Base-by-base conservation (phyloP, 2,113 vertebrate genomes). In the Colius striatus region DNA sequence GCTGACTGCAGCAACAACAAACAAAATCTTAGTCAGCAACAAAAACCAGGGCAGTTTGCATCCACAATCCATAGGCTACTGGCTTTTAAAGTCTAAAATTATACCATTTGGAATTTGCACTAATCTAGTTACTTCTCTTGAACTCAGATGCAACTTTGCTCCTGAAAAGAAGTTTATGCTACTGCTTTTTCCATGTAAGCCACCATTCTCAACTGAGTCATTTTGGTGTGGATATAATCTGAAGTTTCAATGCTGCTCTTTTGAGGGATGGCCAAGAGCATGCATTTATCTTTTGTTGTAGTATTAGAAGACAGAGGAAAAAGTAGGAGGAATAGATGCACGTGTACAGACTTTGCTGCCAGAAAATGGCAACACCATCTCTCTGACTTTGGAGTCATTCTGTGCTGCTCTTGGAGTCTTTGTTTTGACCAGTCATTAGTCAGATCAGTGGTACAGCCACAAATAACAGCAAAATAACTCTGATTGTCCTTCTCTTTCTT, bases 1-100 rank as follows among this genome's bases (percentile, higher is more conserved):
- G 66, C 89, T 91, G 81, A 70, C 74, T 91, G 84, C 58, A 89
- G 84, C 65, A 89, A 61, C 38, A 86, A 61, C 34, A 80, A 84
- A 85, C 3, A 77, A 78, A 75, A 51, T 32, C 45, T 77, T 61
- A 17, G 22, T 71, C 53, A 76, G 58, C 25, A 91, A 27, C 7
- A 62, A 78, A 87, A 91, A 20, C 0, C 41, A 19, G 21, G 25
- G n/a, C 68, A 18, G 34, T 81, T 77, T 74, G 22, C 47, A 58
- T 43, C 22, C 22, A 5, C 54, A 84, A 53, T 26, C 36, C 7
- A 0, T 21, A 53, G 58, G 15, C 48, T 26, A 73, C 20, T 32
- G 26, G 0, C 20, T 75, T 89, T 36, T 26, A 3, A 41, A 85
- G 77, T n/a, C 22, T 84, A 74, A 92, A 90, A 36, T 41, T 41